Base-by-base conservation (phyloP, 2,797 vertebrate species). In the Taenioides sp. region DNA sequence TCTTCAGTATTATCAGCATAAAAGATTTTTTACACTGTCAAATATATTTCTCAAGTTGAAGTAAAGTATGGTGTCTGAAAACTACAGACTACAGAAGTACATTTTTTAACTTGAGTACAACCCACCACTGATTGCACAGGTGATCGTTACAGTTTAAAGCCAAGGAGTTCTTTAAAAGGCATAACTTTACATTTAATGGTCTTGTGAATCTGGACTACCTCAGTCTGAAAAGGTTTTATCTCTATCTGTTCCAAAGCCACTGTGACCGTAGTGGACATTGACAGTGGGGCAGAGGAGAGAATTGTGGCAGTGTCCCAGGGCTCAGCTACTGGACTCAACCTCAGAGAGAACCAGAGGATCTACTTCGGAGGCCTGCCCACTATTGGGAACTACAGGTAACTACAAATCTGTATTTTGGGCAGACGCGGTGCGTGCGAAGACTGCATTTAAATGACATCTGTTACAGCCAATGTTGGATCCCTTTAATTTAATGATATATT, bases 301-400 rank as follows among this genome's bases (percentile, higher is more conserved):
- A 47, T 97, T 50, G 83, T 82, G 54, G 88, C 93, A 37, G 76
- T 79, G 16, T 97, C 97, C 79, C 85, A 91, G 69, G 98, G 98
- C 58, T 94, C 94, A 58, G 96, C 96, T 67, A 96, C 94, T 16
- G 98, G 98, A 55, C 95, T 99, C 69, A 99, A 99, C 87, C 92
- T 99, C 68, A 96, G 94, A 89, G 93, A 95, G 22, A 91, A 95
- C 5, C 97, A 98, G 77, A 97, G 94, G 87, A 98, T 99, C 80
- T 98, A 96, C 91, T 98, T 99, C 80, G 98, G 97, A 69, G 98
- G 98, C 50, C 86, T 99, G 80, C 97, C 97, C 61, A 95, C 94
- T 0, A 84, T 95, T 64, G 95, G 95, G 85, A 98, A 96, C 83
- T 93, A 98, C 90, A 99, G 98, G 98, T 99, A 94, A 11, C 67